phyloP scores from a whole-genome alignment of 1,140 invertebrate genomes.

The Dinoponera quadriceps region DNA sequence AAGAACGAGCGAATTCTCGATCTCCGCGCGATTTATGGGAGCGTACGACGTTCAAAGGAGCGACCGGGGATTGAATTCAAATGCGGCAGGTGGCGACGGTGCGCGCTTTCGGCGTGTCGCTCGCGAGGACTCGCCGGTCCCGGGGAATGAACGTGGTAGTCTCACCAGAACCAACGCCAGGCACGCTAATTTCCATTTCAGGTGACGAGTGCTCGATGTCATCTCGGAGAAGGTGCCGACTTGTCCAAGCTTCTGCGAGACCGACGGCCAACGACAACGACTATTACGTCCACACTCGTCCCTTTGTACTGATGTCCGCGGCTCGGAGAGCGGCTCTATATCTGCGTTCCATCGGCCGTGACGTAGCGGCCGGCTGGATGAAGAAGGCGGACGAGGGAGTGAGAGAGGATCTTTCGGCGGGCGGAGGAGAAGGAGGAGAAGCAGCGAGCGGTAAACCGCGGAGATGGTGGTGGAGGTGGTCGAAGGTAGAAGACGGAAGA shows the following conservation, averaged over 20 bases:
- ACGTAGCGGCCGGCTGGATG: background rate
- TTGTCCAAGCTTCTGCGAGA: background rate
- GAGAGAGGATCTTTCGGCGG: conserved; percentile 7
- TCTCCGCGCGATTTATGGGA: too few relatives aligned
- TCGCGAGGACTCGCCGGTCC: too few relatives aligned
- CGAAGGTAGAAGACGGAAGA: too few relatives aligned
- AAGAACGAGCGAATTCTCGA: too few relatives aligned
- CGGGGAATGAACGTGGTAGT: too few relatives aligned
- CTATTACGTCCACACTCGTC: background rate
- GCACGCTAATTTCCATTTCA: background rate
- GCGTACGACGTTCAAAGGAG: too few relatives aligned
- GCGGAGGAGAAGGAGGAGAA: background rate
- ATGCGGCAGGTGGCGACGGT: too few relatives aligned
- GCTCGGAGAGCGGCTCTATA: conserved; percentile 1
- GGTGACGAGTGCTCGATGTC: background rate
- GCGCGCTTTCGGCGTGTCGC: too few relatives aligned
- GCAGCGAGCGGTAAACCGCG: background rate
- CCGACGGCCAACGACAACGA: background rate
- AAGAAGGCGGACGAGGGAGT: background rate
- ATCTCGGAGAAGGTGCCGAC: background rate
- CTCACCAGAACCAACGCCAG: conserved; percentile 34
- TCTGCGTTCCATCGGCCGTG: too few relatives aligned
- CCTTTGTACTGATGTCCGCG: background rate
- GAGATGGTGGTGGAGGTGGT: background rate
- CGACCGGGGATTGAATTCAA: too few relatives aligned